Evolutionary conservation across 2,888 invertebrate species (phyloP), one percentile per base, ranked within the genome.

Genomic region (Oscheius sp.): DNA sequence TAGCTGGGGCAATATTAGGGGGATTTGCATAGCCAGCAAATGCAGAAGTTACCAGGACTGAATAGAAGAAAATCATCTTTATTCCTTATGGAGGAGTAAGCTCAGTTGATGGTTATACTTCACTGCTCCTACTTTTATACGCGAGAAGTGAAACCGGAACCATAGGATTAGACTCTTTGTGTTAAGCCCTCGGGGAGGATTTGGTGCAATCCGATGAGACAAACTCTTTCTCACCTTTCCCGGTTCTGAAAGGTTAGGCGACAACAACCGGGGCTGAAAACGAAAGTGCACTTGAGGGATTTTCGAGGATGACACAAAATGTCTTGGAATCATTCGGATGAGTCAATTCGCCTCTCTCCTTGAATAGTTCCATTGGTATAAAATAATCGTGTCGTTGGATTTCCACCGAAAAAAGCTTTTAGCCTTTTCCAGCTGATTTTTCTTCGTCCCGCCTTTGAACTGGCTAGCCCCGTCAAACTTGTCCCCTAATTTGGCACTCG

Each of bases 171-270:
- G 52, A 66, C 66, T 29, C 66, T 66, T 66, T 66, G 66, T 52
- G 35, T 16, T 52, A n/a, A 29, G 66, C 66, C 52, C 63, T 63
- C 63, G 63, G 63, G 63, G 66, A 66, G 61, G 66, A 66, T 66
- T 66, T 66, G 66, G 23, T 27, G 49, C 66, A 52, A 66, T 66
- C 16, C 52, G 66, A 66, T 66, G 66, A 66, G 66, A 66, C 66
- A 66, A 66, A 46, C 49, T n/a, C n/a, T n/a, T 66, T 66, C 49
- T n/a, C 49, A 35, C 29, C 49, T 35, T 66, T 52, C 52, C 66
- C 66, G 66, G 66, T 66, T 66, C 23, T 66, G 43, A 43, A n/a
- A 43, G 61, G 23, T 43, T 41, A 16, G 66, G n/a, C 18, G 27
- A 27, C 27, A 66, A 66, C 29, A 66, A 52, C 12, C 12, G 27